Percentiles rank a stretch among this genome's conserved stretches.
phyloP scores from a whole-genome alignment of 2,888 invertebrate species.

The Augochlorella aurata region DNA sequence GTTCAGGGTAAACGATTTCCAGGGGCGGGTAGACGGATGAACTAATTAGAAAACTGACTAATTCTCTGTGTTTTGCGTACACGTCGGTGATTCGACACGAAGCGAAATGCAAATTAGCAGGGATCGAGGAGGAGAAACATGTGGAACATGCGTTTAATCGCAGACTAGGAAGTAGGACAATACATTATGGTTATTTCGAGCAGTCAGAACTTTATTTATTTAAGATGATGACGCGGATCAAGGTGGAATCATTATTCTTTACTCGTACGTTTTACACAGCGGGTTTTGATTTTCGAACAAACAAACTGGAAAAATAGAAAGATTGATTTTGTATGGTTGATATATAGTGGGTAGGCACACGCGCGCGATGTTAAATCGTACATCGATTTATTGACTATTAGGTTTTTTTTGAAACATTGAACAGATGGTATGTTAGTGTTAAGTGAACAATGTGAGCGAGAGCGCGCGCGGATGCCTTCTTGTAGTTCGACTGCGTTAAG shows the following conservation, averaged over 20 bases:
- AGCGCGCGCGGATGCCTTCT: conserved; percentile 40
- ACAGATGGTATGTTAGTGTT: conserved; percentile 45
- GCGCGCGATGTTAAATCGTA: conserved; percentile 53
- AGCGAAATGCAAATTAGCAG: conserved; percentile 14
- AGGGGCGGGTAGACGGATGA: background rate
- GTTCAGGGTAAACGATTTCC: conserved; percentile 13
- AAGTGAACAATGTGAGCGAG: conserved; percentile 49
- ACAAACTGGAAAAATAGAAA: conserved; percentile 7
- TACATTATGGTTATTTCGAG: conserved; percentile 67
- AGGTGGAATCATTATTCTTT: conserved; percentile 64
- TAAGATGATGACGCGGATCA: conserved; percentile 62
- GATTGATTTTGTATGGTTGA: conserved; percentile 54
- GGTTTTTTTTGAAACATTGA: conserved; percentile 53
- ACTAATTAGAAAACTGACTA: conserved; percentile 15
- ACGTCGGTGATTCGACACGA: conserved; percentile 12
- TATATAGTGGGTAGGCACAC: conserved; percentile 26
- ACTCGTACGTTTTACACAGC: conserved; percentile 69
- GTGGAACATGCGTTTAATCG: conserved; percentile 45
- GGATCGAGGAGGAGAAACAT: background rate
- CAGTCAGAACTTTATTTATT: conserved; percentile 69
- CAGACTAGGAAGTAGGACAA: conserved; percentile 61
- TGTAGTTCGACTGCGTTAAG: conserved; percentile 54
- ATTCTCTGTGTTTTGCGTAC: conserved; percentile 45
- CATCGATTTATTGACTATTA: conserved; percentile 56
- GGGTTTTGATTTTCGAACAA: conserved; percentile 68